These are phyloP conservation scores for Gisinianus flammeolus DNA, from an alignment of 2,888 invertebrate species.

Conservation along the genomic window DNA sequence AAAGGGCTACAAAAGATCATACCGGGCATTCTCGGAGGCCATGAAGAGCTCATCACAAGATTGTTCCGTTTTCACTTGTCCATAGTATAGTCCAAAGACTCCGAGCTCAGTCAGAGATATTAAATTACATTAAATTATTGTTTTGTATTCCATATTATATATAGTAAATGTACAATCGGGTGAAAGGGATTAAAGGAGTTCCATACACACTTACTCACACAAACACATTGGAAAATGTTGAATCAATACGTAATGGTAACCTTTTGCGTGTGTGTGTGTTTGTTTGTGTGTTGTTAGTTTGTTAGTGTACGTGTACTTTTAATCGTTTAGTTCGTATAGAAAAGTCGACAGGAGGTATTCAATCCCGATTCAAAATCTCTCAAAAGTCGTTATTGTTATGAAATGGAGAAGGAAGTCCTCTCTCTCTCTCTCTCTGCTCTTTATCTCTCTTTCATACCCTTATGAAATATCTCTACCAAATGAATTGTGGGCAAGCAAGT, in stretches of 20 bases:
- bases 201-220: too few relatives aligned
- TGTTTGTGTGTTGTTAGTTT: too few relatives aligned
- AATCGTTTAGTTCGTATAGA: background rate
- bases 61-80: background rate
- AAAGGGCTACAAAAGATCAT: conserved; percentile 27
- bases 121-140: background rate
- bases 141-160: background rate
- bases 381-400: too few relatives aligned
- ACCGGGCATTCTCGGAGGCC: conserved; percentile 23
- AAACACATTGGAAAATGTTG: too few relatives aligned
- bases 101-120: background rate
- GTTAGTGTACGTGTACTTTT: too few relatives aligned
- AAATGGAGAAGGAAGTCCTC: too few relatives aligned
- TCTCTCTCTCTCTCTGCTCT: too few relatives aligned
- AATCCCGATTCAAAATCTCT: too few relatives aligned
- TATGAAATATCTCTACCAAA: background rate
- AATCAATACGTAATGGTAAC: too few relatives aligned
- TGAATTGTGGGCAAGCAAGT: conserved; percentile 37
- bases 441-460: background rate
- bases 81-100: background rate
- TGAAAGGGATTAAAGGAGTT: too few relatives aligned
- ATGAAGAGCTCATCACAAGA: background rate
- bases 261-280: too few relatives aligned
- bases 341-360: too few relatives aligned
- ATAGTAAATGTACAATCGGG: background rate